Conservation (phyloP, 2,888 invertebrate genomes). For the Heliconius sara region DNA sequence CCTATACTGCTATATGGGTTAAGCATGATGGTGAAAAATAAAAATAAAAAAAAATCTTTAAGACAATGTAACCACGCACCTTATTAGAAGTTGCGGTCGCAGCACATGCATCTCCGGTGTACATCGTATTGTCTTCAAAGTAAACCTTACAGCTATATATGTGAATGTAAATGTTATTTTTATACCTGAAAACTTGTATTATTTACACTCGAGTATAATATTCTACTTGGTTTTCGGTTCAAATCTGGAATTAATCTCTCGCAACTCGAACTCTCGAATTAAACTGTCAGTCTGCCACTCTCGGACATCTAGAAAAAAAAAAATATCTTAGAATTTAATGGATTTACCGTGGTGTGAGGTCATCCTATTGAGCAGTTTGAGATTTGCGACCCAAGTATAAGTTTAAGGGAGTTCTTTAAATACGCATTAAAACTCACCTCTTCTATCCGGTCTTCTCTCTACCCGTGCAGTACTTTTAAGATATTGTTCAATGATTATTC, state of each 20-base stretch:
- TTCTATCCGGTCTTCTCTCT: no score
- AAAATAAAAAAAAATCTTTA: neutral
- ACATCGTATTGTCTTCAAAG: conserved; percentile 30
- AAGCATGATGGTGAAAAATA: no score
- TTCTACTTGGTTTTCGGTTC: neutral
- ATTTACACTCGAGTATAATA: neutral
- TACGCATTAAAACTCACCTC: no score
- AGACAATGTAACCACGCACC: conserved; percentile 16
- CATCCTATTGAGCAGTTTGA: no score
- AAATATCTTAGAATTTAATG: no score
- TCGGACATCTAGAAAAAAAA: no score
- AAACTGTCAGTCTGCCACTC: neutral
- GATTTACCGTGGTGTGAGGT: no score
- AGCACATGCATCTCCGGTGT: conserved; percentile 33
- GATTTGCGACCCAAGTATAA: no score
- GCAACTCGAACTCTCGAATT: neutral
- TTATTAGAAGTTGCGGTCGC: conserved; percentile 34
- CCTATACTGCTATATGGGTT: no score
- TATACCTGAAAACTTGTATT: neutral
- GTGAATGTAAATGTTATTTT: neutral
- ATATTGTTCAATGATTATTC: no score
- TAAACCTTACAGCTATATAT: conserved; percentile 1
- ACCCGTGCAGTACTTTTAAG: no score
- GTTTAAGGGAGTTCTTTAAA: no score
- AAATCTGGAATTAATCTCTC: neutral